Base-by-base conservation (phyloP, 2,113 vertebrate genomes). In the Ictalurus furcatus region DNA sequence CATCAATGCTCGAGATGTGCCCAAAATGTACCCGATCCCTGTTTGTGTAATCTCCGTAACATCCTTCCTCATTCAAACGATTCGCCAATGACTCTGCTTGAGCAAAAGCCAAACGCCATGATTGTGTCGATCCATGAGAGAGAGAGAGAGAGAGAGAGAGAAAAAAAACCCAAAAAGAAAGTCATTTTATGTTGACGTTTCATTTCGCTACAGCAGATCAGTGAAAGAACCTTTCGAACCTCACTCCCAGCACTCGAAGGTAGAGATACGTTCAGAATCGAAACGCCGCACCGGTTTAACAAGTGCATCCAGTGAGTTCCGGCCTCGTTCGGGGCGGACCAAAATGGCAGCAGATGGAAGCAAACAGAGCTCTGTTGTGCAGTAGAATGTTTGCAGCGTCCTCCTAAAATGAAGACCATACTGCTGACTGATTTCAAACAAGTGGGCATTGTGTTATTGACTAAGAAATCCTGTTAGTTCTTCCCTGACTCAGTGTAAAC, bases 381-480 rank as follows among this genome's bases (percentile, higher is more conserved):
- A 59, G 84, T 67, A 5, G 71, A n/a, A 40, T 88, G 48, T 87
- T 88, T 83, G 21, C 89, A 90, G 92, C 91, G 14, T 13, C 52
- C 30, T 79, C 85, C 92, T 89, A 93, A 91, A 86, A 91, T 89
- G 84, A 63, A 87, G 89, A 88, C 80, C 90, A 56, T 91, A 88
- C 71, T 90, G 92, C 90, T 90, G 88, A 89, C 34, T 81, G 90
- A 91, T 86, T 61, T 73, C 86, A 90, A 95, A 94, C 94, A 94
- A 94, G 93, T 61, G 44, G 56, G 91, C 92, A 93, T 94, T 95
- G 94, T 95, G 93, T 93, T 84, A 34, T 82, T 6, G 89, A 83
- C 84, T 87, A 91, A 93, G 90, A 93, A 93, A 92, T 16, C 74
- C 90, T 88, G 90, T 48, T 88, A 84, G 92, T 90, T 84, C 84